phyloP scores from a whole-genome alignment of 2,797 vertebrate species.

The Euthynnus affinis region DNA sequence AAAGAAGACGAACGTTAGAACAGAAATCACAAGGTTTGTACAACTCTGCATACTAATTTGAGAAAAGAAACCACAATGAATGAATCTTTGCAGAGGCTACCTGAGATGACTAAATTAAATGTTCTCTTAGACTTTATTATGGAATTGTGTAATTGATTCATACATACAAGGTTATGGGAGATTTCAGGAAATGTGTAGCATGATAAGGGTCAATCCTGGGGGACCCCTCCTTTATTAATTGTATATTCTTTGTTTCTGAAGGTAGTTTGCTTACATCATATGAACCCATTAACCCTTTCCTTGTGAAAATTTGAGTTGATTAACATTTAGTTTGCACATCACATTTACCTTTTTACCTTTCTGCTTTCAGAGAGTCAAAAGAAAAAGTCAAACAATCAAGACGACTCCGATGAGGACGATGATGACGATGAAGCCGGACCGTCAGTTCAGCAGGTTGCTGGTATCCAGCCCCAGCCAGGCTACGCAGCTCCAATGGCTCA shows the following conservation, averaged over 20 bases:
- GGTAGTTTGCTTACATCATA: too few species aligned
- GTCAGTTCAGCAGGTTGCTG: slow-evolving; percentile 89
- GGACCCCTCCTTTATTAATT: too few species aligned
- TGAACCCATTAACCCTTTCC: not conserved
- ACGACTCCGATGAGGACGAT: slow-evolving; percentile 95
- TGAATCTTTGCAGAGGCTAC: not conserved
- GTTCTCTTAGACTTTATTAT: not conserved
- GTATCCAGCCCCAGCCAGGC: slow-evolving; percentile 90
- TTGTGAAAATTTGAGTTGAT: not conserved
- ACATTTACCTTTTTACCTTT: not conserved
- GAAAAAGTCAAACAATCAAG: slow-evolving; percentile 92
- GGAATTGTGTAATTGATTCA: not conserved
- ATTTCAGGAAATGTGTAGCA: not conserved
- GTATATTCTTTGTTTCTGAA: too few species aligned
- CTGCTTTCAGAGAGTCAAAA: slow-evolving; percentile 91
- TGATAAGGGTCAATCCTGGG: too few species aligned
- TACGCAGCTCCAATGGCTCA: slow-evolving; percentile 94
- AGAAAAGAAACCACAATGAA: not conserved
- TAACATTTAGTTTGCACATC: not conserved
- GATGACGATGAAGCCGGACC: slow-evolving; percentile 96
- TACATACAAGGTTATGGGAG: not conserved
- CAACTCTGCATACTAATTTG: not conserved
- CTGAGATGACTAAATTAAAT: rapidly evolving
- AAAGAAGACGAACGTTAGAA: slow-evolving; percentile 93
- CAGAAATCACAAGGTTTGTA: slow-evolving; percentile 96